Evolutionary conservation across 2,888 invertebrate species (phyloP).

Genomic region (Zaprionus obscuricornis): DNA sequence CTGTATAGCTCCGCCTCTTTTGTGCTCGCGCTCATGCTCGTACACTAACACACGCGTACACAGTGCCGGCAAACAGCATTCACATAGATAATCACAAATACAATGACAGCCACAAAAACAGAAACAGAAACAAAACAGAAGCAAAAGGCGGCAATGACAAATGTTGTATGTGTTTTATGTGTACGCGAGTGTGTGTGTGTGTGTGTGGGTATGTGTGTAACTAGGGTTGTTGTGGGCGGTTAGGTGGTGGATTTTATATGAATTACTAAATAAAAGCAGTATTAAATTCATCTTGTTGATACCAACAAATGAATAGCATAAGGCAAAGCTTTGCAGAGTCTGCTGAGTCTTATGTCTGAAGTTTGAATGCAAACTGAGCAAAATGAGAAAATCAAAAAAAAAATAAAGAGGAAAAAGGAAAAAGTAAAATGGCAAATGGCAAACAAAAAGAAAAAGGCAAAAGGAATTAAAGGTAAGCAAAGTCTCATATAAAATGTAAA

Average conservation of each 20-base stretch:
- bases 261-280: background rate
- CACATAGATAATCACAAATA: slow-evolving; percentile 79
- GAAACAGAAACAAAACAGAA: slow-evolving; percentile 25
- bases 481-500: too few relatives aligned
- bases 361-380: too few relatives aligned
- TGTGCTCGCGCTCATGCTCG: slow-evolving; percentile 21
- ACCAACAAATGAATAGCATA: too few relatives aligned
- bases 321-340: too few relatives aligned
- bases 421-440: too few relatives aligned
- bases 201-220: background rate
- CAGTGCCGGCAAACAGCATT: slow-evolving; percentile 12
- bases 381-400: too few relatives aligned
- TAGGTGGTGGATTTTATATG: slow-evolving; percentile 16
- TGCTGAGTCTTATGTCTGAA: too few relatives aligned
- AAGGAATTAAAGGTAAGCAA: too few relatives aligned
- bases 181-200: slow-evolving; percentile 1
- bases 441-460: too few relatives aligned
- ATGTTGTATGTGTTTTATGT: slow-evolving; percentile 16
- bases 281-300: too few relatives aligned
- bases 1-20: slow-evolving; percentile 73
- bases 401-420: too few relatives aligned
- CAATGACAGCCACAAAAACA: too few relatives aligned
- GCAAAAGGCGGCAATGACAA: background rate
- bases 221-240: slow-evolving; percentile 54
- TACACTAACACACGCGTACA: slow-evolving; percentile 19